These are phyloP conservation scores for Sylvilagus bachmani DNA, from an alignment of 2,113 vertebrate genomes.

Conservation along the genomic window DNA sequence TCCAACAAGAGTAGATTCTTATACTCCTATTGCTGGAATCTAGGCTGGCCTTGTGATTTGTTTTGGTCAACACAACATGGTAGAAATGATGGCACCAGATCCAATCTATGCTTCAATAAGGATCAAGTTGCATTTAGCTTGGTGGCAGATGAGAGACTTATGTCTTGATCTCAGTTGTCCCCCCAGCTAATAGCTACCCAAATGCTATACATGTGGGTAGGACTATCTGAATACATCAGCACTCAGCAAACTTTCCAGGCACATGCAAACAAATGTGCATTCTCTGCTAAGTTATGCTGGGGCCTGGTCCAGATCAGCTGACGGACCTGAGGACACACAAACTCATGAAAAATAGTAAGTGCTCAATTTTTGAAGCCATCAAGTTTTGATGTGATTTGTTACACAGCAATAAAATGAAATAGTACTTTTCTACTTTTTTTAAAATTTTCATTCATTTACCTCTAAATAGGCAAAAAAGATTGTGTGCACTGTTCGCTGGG, in stretches of 20 bases:
- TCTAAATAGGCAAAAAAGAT: not conserved
- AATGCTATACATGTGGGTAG: not conserved
- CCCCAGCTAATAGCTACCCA: not conserved
- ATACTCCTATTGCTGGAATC: not conserved
- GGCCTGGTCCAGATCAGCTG: not conserved
- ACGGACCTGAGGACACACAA: not conserved
- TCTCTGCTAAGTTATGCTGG: not conserved
- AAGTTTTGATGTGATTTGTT: constrained; percentile 49
- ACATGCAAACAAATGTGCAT: not conserved
- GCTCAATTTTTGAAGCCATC: not conserved
- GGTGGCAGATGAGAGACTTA: not conserved
- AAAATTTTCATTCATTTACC: constrained; percentile 36
- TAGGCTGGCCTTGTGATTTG: not conserved
- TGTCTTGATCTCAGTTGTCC: not conserved
- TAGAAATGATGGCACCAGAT: not conserved
- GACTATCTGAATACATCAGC: not conserved
- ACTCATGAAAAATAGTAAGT: constrained; percentile 21
- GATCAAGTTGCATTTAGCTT: not conserved
- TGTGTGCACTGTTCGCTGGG: not conserved
- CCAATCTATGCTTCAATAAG: not conserved
- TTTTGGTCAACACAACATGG: not conserved
- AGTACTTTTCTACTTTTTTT: constrained; percentile 72
- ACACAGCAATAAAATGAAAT: not conserved
- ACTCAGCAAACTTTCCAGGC: not conserved
- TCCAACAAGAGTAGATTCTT: not conserved